Base-by-base conservation (phyloP, 2,888 invertebrate genomes). In the Orthonevra nobilis region DNA sequence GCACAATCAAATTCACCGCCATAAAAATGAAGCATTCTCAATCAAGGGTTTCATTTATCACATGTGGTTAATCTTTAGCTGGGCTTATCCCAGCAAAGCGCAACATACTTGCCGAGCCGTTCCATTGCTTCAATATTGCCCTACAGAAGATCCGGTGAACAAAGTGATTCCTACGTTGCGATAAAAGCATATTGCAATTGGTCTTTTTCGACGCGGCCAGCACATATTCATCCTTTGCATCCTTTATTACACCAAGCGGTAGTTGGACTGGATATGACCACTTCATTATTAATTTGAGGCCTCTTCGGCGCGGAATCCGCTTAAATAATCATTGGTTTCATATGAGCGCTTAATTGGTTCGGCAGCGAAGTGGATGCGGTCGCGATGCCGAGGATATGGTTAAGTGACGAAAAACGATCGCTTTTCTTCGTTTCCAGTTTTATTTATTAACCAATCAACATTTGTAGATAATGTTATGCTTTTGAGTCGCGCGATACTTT, bases 41-140 rank as follows among this genome's bases (percentile, higher is more conserved):
- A 72, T 79, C 79, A 79, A 79, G 60, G 38, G 72, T 73, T 72
- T 68, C 72, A 79, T 79, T 79, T 66, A 79, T 79, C 79, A 66
- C 56, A 56, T 54, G 79, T 66, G 79, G 72, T 79, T 79, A 79
- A 79, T 79, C 79, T 79, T 61, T 60, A 19, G 60, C 58, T 54
- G 26, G 46, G 79, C 72, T 79, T 72, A 79, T 79, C 79, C 79
- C 54, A 36, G 30, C 36, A 23, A 6, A 9, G 2, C 19, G 42
- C 30, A 42, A 42, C 42, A 32, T 30, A 32, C 42, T 58, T 70
- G 46, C 26, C 42, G 10, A 15, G 30, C 44, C 42, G 36, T 60
- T 30, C 34, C 20, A 5, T n/a, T 23, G 9, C 50, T 26, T 6
- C 10, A 15, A 17, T 48, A 26, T 44, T n/a, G n/a, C 42, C 44